A percentile compares a stretch with the other conserved stretches of the same genome.
Conservation (phyloP, 2,113 vertebrate genomes). For the Numida meleagris region DNA sequence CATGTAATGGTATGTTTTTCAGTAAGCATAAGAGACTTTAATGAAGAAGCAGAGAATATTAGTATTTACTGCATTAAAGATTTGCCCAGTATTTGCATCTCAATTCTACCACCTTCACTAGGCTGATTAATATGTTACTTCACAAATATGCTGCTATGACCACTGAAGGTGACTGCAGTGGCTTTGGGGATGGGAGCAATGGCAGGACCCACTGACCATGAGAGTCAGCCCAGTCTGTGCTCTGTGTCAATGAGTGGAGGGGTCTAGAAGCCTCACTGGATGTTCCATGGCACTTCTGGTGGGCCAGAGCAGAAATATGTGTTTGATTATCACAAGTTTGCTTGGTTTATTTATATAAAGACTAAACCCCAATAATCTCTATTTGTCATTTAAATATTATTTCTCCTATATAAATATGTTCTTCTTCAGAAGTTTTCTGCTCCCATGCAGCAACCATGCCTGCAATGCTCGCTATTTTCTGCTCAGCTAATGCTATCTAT, state of each 20-base stretch:
- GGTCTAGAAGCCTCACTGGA: neutral
- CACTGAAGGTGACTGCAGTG: neutral
- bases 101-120: accelerated
- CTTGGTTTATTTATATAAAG: neutral
- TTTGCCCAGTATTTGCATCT: neutral
- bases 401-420: neutral
- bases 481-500: neutral
- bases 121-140: neutral
- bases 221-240: neutral
- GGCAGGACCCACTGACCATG: neutral
- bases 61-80: neutral
- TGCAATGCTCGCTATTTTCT: neutral
- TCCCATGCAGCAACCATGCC: neutral
- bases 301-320: neutral
- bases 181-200: neutral
- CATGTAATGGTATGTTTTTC: no score
- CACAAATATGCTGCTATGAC: neutral
- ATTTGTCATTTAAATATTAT: neutral
- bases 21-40: neutral
- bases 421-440: neutral
- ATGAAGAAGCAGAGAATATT: neutral
- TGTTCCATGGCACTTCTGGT: neutral
- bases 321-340: neutral
- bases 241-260: neutral
- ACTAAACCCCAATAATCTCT: neutral